Percentiles rank a stretch among this genome's conserved stretches.
These are phyloP conservation scores for Actenoides lindsayi DNA, from an alignment of 2,113 vertebrate genomes.

Conservation along the genomic window DNA sequence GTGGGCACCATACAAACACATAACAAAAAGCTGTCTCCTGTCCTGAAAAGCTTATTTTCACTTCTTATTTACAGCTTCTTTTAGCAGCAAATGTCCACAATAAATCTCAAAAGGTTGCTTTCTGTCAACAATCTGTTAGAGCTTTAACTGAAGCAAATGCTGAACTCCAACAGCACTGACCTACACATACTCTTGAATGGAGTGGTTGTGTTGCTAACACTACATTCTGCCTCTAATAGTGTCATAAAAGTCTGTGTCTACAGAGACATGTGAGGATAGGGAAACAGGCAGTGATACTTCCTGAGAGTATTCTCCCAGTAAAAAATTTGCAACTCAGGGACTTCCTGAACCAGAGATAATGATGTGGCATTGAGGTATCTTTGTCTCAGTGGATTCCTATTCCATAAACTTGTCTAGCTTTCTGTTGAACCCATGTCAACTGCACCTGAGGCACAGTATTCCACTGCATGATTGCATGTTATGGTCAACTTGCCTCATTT, in stretches of 20 bases:
- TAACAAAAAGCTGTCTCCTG: background rate
- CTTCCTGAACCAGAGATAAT: background rate
- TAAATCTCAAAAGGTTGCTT: conserved; percentile 19
- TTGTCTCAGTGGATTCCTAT: background rate
- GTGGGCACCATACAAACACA: background rate
- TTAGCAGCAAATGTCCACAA: background rate
- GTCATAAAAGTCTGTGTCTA: background rate
- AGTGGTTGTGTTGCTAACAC: background rate
- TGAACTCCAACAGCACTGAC: background rate
- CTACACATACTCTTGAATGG: background rate
- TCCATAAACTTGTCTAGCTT: background rate
- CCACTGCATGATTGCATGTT: background rate
- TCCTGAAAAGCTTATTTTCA: background rate
- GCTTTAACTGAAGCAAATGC: background rate
- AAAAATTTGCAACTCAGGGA: background rate
- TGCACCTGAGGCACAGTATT: background rate
- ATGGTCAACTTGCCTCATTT: background rate
- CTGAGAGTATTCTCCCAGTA: background rate
- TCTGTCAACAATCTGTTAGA: background rate
- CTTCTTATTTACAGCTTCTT: conserved; percentile 13
- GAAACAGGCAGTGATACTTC: background rate
- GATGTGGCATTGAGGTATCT: background rate
- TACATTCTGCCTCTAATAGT: background rate
- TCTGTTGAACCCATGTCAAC: background rate
- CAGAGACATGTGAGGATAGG: background rate